Conservation (phyloP, 2,113 vertebrate species). For the Xenopus laevis region DNA sequence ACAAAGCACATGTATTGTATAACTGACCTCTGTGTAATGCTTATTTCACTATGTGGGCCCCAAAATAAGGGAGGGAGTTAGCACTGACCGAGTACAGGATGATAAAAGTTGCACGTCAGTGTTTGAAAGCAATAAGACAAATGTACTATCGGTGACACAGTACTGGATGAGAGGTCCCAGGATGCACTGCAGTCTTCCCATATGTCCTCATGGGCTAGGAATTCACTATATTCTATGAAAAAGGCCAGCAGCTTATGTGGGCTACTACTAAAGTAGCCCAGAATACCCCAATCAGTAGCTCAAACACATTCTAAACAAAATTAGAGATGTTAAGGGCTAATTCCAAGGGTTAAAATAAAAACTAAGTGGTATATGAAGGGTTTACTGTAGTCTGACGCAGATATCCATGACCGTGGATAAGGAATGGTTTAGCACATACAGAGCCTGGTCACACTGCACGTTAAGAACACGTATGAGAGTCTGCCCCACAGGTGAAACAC, state of each 20-base stretch:
- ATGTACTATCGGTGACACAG: too few species aligned
- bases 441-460: constrained; percentile 23
- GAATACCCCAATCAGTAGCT: constrained; percentile 17
- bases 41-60: too few species aligned
- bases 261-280: constrained; percentile 5
- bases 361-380: constrained; percentile 3
- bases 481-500: constrained; percentile 33
- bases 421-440: constrained; percentile 37
- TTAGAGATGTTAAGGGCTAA: constrained; percentile 19
- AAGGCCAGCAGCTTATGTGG: constrained; percentile 19
- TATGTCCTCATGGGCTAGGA: too few species aligned
- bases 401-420: constrained; percentile 32
- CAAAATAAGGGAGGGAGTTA: too few species aligned
- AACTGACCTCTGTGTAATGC: too few species aligned
- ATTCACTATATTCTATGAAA: background rate
- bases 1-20: background rate
- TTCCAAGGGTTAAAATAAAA: constrained; percentile 10
- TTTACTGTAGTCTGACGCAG: constrained; percentile 10
- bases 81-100: too few species aligned
- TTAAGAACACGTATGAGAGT: constrained; percentile 11
- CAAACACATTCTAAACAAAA: constrained; percentile 9
- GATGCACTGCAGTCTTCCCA: too few species aligned
- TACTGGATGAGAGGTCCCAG: too few species aligned
- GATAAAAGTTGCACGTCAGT: too few species aligned
- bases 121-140: too few species aligned